Conservation (phyloP, 1,140 invertebrate species). For the Drosophila nannoptera region DNA sequence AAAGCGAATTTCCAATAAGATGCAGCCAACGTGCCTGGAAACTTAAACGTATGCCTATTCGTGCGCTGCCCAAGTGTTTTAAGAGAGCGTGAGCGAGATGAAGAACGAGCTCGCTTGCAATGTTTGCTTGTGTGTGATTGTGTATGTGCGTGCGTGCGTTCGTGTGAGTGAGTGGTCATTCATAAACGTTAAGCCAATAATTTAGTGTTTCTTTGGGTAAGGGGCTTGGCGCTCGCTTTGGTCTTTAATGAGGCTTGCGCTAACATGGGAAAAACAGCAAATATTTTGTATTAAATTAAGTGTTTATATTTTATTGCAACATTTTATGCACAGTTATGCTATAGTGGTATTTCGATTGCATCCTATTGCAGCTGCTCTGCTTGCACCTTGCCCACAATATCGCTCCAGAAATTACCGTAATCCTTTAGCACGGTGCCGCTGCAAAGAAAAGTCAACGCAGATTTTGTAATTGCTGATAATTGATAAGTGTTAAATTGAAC, state of each 20-base stretch:
- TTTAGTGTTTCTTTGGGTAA: constrained; percentile 44
- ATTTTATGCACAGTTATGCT: constrained; percentile 13
- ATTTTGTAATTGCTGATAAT: constrained; percentile 11
- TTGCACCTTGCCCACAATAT: constrained; percentile 79
- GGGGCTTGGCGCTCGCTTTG: constrained; percentile 16
- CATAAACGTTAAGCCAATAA: constrained; percentile 68
- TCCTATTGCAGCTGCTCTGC: constrained; percentile 43
- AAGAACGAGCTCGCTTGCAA: not conserved
- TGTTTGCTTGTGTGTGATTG: constrained; percentile 19
- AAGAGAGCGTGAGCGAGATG: constrained; percentile 11
- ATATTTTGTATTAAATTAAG: constrained; percentile 56
- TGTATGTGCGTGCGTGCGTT: constrained; percentile 12
- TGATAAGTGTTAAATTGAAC: constrained; percentile 22
- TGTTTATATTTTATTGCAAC: constrained; percentile 60
- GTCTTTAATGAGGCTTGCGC: constrained; percentile 16
- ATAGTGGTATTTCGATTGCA: constrained; percentile 37
- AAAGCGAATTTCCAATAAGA: constrained; percentile 70
- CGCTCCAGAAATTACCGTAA: constrained; percentile 86
- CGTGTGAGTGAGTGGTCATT: constrained; percentile 57
- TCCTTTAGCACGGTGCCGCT: constrained; percentile 86
- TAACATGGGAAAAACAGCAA: constrained; percentile 37
- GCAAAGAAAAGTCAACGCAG: constrained; percentile 78
- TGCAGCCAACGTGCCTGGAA: constrained; percentile 69
- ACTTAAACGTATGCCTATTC: constrained; percentile 49
- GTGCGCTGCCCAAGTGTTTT: constrained; percentile 7